phyloP scores from a whole-genome alignment of 1,140 invertebrate genomes.

The Microplitis mediator region DNA sequence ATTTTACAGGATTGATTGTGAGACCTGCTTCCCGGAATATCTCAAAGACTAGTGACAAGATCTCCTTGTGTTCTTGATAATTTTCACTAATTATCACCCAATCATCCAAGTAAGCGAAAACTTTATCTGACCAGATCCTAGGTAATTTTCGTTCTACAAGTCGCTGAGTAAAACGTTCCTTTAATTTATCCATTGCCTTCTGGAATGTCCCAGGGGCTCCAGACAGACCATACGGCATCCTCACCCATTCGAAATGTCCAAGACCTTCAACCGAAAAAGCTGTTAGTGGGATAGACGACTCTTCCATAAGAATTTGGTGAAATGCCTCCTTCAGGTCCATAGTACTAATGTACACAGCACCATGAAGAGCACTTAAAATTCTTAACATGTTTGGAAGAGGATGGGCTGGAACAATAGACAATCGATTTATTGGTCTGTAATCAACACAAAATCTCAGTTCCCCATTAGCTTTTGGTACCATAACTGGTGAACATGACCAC shows the following conservation, averaged over 20 bases:
- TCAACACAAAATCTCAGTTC: conserved; percentile 22
- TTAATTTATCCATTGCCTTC: not conserved
- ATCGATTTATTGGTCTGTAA: conserved; percentile 3
- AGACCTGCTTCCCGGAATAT: conserved; percentile 8
- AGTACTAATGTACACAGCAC: conserved; percentile 34
- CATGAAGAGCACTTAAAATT: conserved; percentile 27
- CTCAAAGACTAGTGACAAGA: conserved; percentile 1
- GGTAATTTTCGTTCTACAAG: not conserved
- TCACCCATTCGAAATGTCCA: conserved; percentile 51
- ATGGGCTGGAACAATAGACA: conserved; percentile 4
- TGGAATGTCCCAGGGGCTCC: conserved; percentile 43
- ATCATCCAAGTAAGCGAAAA: conserved; percentile 20
- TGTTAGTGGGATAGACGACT: not conserved
- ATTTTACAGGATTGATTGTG: conserved; percentile 12
- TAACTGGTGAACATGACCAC: not conserved
- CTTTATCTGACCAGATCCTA: not conserved
- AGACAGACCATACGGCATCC: conserved; percentile 58
- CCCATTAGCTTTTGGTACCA: conserved; percentile 13
- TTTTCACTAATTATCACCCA: conserved; percentile 10
- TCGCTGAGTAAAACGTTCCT: not conserved
- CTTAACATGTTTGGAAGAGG: conserved; percentile 10
- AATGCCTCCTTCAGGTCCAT: conserved; percentile 46
- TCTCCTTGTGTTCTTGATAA: conserved; percentile 9
- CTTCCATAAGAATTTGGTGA: conserved; percentile 19
- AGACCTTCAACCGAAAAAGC: conserved; percentile 42